Evolutionary conservation across 2,113 vertebrate genomes (phyloP), one percentile per base, ranked within the genome.

Genomic region (Fukomys damarensis): DNA sequence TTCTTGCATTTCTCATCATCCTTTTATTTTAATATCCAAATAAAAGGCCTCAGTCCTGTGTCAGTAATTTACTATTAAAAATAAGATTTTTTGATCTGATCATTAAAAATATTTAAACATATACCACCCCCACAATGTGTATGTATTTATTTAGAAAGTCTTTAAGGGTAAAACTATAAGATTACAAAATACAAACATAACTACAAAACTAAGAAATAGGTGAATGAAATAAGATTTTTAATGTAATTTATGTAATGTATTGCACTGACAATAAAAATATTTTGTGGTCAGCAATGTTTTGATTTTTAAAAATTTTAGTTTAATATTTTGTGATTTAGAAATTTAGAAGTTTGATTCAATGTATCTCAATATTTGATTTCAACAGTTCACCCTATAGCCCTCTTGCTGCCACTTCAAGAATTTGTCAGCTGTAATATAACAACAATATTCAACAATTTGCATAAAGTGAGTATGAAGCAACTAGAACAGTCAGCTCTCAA

Each of bases 391-490:
- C 93, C 13, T 54, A 52, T 2, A 84, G 22, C 5, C 46, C 32
- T 81, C 56, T 35, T 93, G 79, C 13, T 65, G 17, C n/a, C 87
- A 76, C 52, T 65, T 66, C 8, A 89, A 79, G 49, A 80, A 28
- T 49, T 92, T 72, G n/a, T 43, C 72, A 61, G 41, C 58, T 94
- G 79, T 82, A 81, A 43, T 4, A 58, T 49, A 93, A 91, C 41
- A 26, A 94, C 94, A 90, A 61, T 88, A 87, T 72, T 89, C 77
- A n/a, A 68, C 13, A 89, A 52, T 43, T 74, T 84, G 11, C 93
- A 32, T n/a, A 30, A 30, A 5, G 35, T 70, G 14, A 7, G 17
- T 54, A 72, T 28, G 63, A 93, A 92, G 5, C 30, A 54, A 72
- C 17, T 65, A 72, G 13, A 89, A 61, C 20, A 82, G 41, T 2